Conservation (phyloP, 2,888 invertebrate genomes). For the Heliothis peltigera region DNA sequence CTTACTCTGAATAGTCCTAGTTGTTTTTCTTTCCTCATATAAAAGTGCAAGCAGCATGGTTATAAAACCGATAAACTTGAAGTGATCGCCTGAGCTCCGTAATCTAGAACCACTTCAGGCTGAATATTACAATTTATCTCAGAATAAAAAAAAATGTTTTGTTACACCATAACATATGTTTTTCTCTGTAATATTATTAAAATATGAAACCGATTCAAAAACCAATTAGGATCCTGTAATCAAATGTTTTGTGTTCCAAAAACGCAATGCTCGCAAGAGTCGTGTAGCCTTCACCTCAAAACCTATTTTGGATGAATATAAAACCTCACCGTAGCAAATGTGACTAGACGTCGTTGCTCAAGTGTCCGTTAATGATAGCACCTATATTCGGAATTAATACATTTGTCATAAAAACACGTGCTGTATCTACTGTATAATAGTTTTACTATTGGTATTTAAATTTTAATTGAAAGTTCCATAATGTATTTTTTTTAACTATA, state of each 20-base stretch:
- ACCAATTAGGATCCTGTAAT: conserved; percentile 33
- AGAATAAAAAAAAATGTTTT: not conserved
- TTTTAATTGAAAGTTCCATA: conserved; percentile 22
- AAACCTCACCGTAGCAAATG: conserved; percentile 75
- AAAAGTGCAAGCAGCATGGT: too few species aligned
- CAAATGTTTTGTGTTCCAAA: conserved; percentile 46
- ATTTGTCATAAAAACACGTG: conserved; percentile 59
- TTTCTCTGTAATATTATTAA: conserved; percentile 9
- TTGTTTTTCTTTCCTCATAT: too few species aligned
- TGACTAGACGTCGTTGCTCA: conserved; percentile 74
- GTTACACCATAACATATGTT: not conserved
- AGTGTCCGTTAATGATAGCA: conserved; percentile 68
- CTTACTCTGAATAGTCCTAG: too few species aligned
- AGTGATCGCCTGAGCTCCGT: too few species aligned
- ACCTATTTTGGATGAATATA: conserved; percentile 78
- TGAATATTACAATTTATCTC: not conserved
- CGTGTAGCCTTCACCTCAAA: conserved; percentile 79
- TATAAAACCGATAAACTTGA: too few species aligned
- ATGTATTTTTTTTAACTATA: not conserved
- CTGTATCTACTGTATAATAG: conserved; percentile 59
- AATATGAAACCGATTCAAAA: conserved; percentile 15
- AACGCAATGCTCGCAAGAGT: conserved; percentile 49
- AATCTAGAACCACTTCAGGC: too few species aligned
- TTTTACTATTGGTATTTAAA: conserved; percentile 6
- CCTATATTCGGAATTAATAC: conserved; percentile 54